These are phyloP conservation scores for Sycophila texana DNA, from an alignment of 2,888 invertebrate genomes.

Conservation along the genomic window DNA sequence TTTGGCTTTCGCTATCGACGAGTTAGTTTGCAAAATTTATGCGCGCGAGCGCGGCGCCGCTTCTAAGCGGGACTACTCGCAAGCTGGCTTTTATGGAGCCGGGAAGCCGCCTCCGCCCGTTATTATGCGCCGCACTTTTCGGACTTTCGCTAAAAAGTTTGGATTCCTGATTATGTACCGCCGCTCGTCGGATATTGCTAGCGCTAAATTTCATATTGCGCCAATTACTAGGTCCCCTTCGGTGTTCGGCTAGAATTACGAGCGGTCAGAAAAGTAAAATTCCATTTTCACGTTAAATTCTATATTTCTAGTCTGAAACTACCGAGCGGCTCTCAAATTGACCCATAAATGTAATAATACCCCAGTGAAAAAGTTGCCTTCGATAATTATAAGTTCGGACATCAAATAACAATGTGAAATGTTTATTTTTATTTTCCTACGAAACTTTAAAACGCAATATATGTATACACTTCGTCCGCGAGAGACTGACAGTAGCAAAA, in stretches of 20 bases:
- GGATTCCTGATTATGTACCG: constrained; percentile 24
- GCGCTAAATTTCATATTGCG: constrained; percentile 25
- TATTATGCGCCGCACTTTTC: neutral
- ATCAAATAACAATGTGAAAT: no score
- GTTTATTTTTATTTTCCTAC: no score
- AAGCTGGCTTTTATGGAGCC: constrained; percentile 9
- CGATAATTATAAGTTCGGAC: no score
- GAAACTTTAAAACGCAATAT: no score
- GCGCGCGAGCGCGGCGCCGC: neutral
- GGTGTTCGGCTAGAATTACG: no score
- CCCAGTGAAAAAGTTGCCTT: neutral
- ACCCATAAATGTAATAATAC: no score
- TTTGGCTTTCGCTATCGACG: constrained; percentile 30
- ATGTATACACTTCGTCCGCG: no score
- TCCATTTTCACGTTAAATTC: no score
- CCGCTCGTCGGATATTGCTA: neutral
- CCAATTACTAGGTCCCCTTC: neutral
- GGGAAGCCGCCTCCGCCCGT: neutral
- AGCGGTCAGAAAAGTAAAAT: no score
- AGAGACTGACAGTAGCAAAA: neutral
- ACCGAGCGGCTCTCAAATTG: no score
- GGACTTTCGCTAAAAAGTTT: constrained; percentile 26
- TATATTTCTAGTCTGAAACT: no score
- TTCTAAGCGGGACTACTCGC: neutral
- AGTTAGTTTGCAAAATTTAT: constrained; percentile 44